phyloP scores from a whole-genome alignment of 2,113 vertebrate species.

The Ornithorhynchus anatinus region DNA sequence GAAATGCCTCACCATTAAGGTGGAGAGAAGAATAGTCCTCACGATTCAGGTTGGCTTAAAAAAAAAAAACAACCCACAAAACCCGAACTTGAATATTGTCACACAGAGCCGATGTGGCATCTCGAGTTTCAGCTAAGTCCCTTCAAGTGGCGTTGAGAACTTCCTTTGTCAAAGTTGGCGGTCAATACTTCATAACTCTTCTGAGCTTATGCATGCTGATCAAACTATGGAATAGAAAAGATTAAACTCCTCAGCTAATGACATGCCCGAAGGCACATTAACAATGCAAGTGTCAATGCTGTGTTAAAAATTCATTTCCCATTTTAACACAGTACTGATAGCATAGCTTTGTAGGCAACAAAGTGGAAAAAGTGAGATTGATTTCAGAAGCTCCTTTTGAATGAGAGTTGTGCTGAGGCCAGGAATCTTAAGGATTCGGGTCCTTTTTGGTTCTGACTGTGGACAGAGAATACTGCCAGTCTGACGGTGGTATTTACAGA shows the following conservation, averaged over 20 bases:
- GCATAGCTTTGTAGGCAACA: slow-evolving; percentile 72
- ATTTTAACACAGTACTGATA: slow-evolving; percentile 78
- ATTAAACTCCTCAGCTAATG: slow-evolving; percentile 83
- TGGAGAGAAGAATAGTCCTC: neutral
- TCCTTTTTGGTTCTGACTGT: slow-evolving; percentile 53
- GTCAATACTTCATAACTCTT: slow-evolving; percentile 76
- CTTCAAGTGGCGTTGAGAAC: slow-evolving; percentile 60
- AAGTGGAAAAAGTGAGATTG: slow-evolving; percentile 74
- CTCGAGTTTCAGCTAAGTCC: slow-evolving; percentile 57
- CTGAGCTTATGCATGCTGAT: slow-evolving; percentile 76
- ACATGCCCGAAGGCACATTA: slow-evolving; percentile 84
- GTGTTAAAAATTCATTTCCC: slow-evolving; percentile 75
- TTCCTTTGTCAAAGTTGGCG: slow-evolving; percentile 70
- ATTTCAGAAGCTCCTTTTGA: slow-evolving; percentile 55
- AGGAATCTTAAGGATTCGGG: slow-evolving; percentile 43
- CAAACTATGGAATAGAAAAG: slow-evolving; percentile 79
- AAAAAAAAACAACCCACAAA: slow-evolving; percentile 18
- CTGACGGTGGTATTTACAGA: slow-evolving; percentile 1
- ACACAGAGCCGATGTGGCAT: slow-evolving; percentile 50
- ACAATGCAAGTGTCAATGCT: slow-evolving; percentile 79
- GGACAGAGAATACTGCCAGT: slow-evolving; percentile 1
- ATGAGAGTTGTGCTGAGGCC: slow-evolving; percentile 31
- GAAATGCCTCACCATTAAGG: slow-evolving; percentile 1
- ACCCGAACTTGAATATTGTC: slow-evolving; percentile 42
- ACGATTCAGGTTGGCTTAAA: slow-evolving; percentile 13